Conservation (phyloP, 1,140 invertebrate genomes). For the Subanguina moxae region DNA sequence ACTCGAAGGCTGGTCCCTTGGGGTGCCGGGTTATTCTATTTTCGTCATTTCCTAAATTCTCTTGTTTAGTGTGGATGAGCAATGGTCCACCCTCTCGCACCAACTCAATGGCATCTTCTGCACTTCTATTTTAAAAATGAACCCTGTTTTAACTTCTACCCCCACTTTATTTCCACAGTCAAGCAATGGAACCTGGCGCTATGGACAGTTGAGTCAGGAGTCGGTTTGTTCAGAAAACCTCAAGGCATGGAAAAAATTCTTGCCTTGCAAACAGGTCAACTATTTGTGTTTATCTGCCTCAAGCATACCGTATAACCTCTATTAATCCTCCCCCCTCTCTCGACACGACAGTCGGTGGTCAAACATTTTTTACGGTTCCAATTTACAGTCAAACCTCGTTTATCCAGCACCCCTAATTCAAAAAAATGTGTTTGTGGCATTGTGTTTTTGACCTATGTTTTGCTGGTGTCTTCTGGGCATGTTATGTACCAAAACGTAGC, state of each 20-base stretch:
- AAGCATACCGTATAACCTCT: no score
- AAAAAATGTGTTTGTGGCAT: no score
- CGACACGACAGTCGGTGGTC: no score
- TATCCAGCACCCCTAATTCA: no score
- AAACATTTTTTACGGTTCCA: no score
- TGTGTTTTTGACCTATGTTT: no score
- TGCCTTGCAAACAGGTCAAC: slow-evolving; percentile 24
- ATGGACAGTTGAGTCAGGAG: slow-evolving; percentile 16
- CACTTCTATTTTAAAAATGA: slow-evolving; percentile 17
- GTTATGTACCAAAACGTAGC: no score
- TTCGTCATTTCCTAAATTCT: background rate
- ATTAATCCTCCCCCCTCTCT: no score
- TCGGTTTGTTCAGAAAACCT: slow-evolving; percentile 27
- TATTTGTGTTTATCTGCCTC: background rate
- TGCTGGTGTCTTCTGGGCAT: no score
- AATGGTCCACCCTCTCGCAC: slow-evolving; percentile 14
- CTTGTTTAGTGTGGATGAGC: slow-evolving; percentile 6
- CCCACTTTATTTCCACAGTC: slow-evolving; percentile 10
- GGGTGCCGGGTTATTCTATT: no score
- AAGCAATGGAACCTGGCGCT: slow-evolving; percentile 9
- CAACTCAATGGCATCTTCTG: slow-evolving; percentile 28
- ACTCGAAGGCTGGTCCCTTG: no score
- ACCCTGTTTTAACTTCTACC: slow-evolving; percentile 1
- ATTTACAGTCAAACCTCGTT: no score
- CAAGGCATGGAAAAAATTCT: slow-evolving; percentile 26